A percentile compares a stretch with the other conserved stretches of the same genome.
Evolutionary conservation across 2,797 vertebrate genomes (phyloP).

Genomic region (Anas bernieri): DNA sequence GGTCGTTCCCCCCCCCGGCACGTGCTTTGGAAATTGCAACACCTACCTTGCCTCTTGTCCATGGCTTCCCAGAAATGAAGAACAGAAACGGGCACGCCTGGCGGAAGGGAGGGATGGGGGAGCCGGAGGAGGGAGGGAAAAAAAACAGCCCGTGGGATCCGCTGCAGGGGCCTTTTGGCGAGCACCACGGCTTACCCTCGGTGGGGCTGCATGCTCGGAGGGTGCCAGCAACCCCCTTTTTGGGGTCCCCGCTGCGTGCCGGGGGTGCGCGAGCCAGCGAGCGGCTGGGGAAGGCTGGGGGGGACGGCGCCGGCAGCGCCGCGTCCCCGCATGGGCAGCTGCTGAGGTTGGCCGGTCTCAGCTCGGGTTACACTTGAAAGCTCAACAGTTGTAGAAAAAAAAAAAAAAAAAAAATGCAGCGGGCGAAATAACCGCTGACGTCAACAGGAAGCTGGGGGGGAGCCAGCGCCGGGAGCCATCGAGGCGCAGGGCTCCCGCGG

Average conservation of each 20-base stretch:
- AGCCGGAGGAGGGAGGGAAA: neutral
- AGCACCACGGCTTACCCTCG: neutral
- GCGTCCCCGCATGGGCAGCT: slow-evolving; percentile 29
- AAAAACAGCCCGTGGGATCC: neutral
- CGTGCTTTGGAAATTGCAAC: slow-evolving; percentile 65
- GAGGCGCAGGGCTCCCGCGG: neutral
- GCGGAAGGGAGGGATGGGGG: slow-evolving; percentile 11
- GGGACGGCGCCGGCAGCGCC: neutral
- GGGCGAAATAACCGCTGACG: slow-evolving; percentile 69
- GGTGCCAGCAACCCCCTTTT: neutral
- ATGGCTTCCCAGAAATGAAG: slow-evolving; percentile 76
- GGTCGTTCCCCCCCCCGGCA: neutral
- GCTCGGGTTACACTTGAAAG: slow-evolving; percentile 71
- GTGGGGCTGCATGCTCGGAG: neutral
- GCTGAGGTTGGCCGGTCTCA: slow-evolving; percentile 22
- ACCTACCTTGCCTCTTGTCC: slow-evolving; percentile 78
- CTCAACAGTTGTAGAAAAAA: slow-evolving; percentile 66
- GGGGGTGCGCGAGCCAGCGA: neutral
- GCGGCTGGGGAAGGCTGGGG: neutral
- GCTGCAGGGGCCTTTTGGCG: neutral
- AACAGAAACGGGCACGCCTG: slow-evolving; percentile 14
- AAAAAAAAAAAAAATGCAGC: slow-evolving; percentile 15
- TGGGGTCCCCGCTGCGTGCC: neutral
- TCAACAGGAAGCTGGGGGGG: slow-evolving; percentile 73
- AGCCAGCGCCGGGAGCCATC: slow-evolving; percentile 43